Percentiles rank a stretch among this genome's conserved stretches.
phyloP scores from a whole-genome alignment of 2,888 invertebrate genomes.

The Euzophera pinguis region DNA sequence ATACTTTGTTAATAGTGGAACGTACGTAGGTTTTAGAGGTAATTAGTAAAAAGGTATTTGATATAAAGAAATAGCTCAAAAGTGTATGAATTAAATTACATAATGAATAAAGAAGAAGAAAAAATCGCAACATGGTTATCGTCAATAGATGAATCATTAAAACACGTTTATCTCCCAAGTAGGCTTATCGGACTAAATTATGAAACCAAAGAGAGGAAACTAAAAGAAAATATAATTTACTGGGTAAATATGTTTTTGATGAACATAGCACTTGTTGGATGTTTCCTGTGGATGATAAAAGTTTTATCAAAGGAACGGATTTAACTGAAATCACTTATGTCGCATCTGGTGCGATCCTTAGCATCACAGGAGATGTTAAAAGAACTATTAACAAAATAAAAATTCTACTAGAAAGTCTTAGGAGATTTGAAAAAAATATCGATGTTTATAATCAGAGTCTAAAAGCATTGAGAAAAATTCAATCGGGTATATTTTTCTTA shows the following conservation, averaged over 20 bases:
- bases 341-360: slow-evolving; percentile 32
- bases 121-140: too few relatives aligned
- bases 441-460: not conserved
- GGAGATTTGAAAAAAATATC: not conserved
- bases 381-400: slow-evolving; percentile 25
- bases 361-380: slow-evolving; percentile 31
- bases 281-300: slow-evolving; percentile 28
- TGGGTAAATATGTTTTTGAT: slow-evolving; percentile 32
- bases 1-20: too few relatives aligned
- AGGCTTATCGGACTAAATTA: slow-evolving; percentile 16
- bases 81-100: too few relatives aligned
- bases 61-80: too few relatives aligned
- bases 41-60: too few relatives aligned
- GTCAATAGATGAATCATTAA: not conserved
- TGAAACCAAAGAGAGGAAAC: slow-evolving; percentile 18
- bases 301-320: slow-evolving; percentile 26
- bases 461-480: not conserved
- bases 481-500: slow-evolving; percentile 15
- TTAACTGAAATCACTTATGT: slow-evolving; percentile 37
- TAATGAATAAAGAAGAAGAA: not conserved
- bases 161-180: slow-evolving; percentile 12
- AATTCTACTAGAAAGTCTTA: slow-evolving; percentile 25
- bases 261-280: slow-evolving; percentile 23
- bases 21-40: too few relatives aligned
- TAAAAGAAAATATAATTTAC: slow-evolving; percentile 28